Base-by-base conservation (phyloP, 35 echinoderm and acorn worm species). In the Eucidaris tribuloides region DNA sequence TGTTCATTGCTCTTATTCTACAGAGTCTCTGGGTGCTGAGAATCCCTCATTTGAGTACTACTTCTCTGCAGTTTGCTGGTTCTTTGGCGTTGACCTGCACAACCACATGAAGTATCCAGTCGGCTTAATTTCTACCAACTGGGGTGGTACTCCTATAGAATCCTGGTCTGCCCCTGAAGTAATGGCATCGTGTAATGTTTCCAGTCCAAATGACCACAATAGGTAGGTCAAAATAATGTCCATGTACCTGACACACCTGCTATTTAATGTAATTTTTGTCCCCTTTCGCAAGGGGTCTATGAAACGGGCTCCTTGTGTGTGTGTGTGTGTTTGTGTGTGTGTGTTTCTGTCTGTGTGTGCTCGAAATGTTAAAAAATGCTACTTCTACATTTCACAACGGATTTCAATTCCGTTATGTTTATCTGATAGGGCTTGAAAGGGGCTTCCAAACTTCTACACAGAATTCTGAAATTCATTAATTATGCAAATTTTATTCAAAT, bases 41-140 rank as follows among this genome's bases (percentile, higher is more conserved):
- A 72, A 38, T 44, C 22, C 28, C 14, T 54, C 50, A 29, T 76
- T 78, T 58, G 37, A 74, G 34, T 24, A 28, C 0, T 97, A 97
- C 81, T 97, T 97, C 77, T 97, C 94, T 13, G 94, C 94, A 0
- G 90, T 97, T 7, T 97, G 94, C 43, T 97, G 90, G 77, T 79
- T 97, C 49, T 97, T 88, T 86, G 94, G 94, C 1, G 45, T 85
- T n/a, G 81, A 97, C 38, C 76, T 97, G n/a, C 76, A 92, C 38
- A 44, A 92, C 15, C 85, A 84, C 60, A 38, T 92, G 6, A 52
- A 86, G 35, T 89, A 92, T 36, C 94, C 94, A 0, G 86, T 97
- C 14, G 94, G 94, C 11, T 45, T 97, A 34, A 97, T 97, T 48
- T 92, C 89, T 24, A 83, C 62, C 18, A 92, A 85, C 63, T 97